phyloP scores from a whole-genome alignment of 2,113 vertebrate genomes.

The Rhinichthys klamathensis region DNA sequence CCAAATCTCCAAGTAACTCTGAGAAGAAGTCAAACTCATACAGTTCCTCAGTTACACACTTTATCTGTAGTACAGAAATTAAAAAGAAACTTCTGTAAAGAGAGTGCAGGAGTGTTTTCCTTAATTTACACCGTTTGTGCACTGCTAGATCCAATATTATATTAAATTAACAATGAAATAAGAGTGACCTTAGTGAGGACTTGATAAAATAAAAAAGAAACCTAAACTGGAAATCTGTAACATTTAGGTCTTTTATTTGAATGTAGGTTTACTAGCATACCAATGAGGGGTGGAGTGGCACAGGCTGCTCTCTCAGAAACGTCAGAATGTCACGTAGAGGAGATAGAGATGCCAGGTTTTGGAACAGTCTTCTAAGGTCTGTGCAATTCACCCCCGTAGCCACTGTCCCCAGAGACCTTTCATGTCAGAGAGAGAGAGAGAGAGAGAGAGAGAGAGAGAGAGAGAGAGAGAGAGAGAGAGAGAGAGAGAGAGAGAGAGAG shows the following conservation, averaged over 20 bases:
- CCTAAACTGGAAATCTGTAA: neutral
- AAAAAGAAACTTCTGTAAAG: neutral
- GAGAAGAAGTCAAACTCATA: conserved; percentile 72
- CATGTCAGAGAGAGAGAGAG: conserved; percentile 6
- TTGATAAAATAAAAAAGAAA: neutral
- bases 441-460: neutral
- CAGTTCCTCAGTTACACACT: conserved; percentile 70
- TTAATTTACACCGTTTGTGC: neutral
- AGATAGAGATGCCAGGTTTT: conserved; percentile 13
- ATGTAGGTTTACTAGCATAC: conserved; percentile 55
- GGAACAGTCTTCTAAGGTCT: conserved; percentile 58
- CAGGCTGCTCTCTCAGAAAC: conserved; percentile 69
- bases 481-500: conserved; percentile 28
- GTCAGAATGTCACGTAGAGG: conserved; percentile 62
- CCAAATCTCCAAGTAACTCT: conserved; percentile 70
- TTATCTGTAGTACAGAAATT: conserved; percentile 70
- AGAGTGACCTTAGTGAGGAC: neutral
- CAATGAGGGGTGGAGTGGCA: conserved; percentile 74
- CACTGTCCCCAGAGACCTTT: conserved; percentile 72
- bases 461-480: neutral
- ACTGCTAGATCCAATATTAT: neutral
- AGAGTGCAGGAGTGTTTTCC: neutral
- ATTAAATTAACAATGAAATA: neutral
- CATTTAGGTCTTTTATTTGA: neutral
- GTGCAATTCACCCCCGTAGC: conserved; percentile 73